phyloP scores from a whole-genome alignment of 2,888 invertebrate genomes.

The Heteromyza rotundicornis region DNA sequence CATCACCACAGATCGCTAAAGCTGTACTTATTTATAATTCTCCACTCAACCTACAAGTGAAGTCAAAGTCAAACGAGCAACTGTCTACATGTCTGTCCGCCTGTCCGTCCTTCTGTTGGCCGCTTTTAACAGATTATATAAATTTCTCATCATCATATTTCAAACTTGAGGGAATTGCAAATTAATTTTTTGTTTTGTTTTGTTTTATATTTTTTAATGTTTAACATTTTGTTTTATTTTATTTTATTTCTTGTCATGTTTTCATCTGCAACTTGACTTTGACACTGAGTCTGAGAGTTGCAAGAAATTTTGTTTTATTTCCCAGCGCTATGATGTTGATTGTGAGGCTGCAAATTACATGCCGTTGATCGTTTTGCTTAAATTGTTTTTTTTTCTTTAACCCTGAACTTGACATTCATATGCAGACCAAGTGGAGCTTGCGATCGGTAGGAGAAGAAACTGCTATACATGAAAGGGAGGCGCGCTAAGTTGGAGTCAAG shows the following conservation, averaged over 20 bases:
- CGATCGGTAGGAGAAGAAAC: background rate
- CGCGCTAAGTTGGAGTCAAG: too few relatives aligned
- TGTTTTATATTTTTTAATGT: too few relatives aligned
- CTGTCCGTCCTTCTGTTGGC: background rate
- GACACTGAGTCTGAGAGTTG: too few relatives aligned
- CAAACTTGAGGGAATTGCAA: background rate
- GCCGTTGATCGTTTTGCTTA: background rate
- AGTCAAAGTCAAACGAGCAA: too few relatives aligned
- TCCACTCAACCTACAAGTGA: too few relatives aligned
- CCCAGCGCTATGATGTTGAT: background rate
- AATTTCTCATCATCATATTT: background rate
- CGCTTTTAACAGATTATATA: background rate
- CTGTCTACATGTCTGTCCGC: background rate
- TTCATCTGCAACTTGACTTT: conserved; percentile 1
- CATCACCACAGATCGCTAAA: background rate
- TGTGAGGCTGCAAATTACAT: background rate
- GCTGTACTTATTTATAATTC: too few relatives aligned
- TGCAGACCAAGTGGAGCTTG: conserved; percentile 7
- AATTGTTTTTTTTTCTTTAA: conserved; percentile 18
- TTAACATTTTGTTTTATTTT: too few relatives aligned
- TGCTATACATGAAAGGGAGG: background rate
- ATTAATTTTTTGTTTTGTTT: background rate
- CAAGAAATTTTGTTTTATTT: too few relatives aligned
- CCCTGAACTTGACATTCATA: conserved; percentile 25
- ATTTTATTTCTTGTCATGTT: background rate